These are phyloP conservation scores for Tetramorium alpestre DNA, from an alignment of 1,140 invertebrate species.

Conservation along the genomic window DNA sequence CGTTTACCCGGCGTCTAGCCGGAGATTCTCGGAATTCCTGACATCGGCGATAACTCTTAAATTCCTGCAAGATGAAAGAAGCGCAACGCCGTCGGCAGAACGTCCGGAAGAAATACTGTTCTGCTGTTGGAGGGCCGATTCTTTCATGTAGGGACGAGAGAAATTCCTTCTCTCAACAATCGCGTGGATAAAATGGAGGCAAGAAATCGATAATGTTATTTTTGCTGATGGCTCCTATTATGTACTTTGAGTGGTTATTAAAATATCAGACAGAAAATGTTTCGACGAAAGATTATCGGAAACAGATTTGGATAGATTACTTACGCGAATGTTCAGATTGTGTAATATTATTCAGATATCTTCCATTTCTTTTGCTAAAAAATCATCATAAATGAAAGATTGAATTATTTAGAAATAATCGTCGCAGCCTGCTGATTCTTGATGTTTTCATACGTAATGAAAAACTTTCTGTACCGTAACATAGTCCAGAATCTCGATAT, in stretches of 20 bases:
- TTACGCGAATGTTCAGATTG: background rate
- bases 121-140: slow-evolving; percentile 58
- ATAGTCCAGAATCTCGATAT: slow-evolving; percentile 79
- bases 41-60: slow-evolving; percentile 65
- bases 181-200: slow-evolving; percentile 54
- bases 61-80: slow-evolving; percentile 71
- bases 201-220: slow-evolving; percentile 57
- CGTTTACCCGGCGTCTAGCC: slow-evolving; percentile 19
- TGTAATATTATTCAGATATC: background rate
- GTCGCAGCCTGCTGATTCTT: background rate
- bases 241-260: slow-evolving; percentile 6
- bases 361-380: background rate
- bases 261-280: background rate
- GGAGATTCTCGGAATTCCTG: slow-evolving; percentile 68
- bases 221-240: slow-evolving; percentile 28
- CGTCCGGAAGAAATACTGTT: slow-evolving; percentile 65
- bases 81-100: slow-evolving; percentile 62
- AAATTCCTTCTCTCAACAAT: slow-evolving; percentile 64
- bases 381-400: background rate
- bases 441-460: background rate
- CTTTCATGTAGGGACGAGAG: slow-evolving; percentile 54
- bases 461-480: slow-evolving; percentile 37
- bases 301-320: background rate
- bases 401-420: slow-evolving; percentile 8
- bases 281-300: slow-evolving; percentile 13